Evolutionary conservation across 2,888 invertebrate species (phyloP), one percentile per base, ranked within the genome.

Genomic region (Watsonalla cultraria): DNA sequence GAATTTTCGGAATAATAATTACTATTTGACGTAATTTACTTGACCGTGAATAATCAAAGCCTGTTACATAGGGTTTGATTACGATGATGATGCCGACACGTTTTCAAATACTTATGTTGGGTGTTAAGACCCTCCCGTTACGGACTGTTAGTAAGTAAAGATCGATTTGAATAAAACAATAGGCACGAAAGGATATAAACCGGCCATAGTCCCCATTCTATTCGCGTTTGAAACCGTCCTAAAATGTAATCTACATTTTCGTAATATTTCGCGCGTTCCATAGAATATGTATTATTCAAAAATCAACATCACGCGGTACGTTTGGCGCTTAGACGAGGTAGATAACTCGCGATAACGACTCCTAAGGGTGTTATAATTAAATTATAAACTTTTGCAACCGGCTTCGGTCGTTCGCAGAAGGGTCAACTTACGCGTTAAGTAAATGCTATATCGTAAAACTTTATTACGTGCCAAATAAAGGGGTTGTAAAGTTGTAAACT

Each of bases 391-490:
- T 89, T 84, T 74, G 76, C 75, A 74, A 69, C 70, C 73, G 64
- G 71, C 66, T 67, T 61, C 52, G 63, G 61, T 60, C 66, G 61
- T 66, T 67, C 59, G 62, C 58, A 60, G 73, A 78, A 82, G 90
- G 90, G 89, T 89, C 89, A 89, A 86, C 84, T 84, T 76, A 75
- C 68, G 70, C 82, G 79, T 79, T 80, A 84, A 86, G 82, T 83
- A 86, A 89, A 88, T 82, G 86, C 76, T 72, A 72, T 82, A 78
- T 86, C 86, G 78, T 90, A 89, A 90, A 90, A 89, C 78, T 90
- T 90, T 90, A 90, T 80, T 80, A 79, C 83, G 86, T 85, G 86
- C 83, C 79, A 86, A 88, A 88, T 88, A 84, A 88, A 90, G 81
- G 90, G 90, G 89, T 84, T 78, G 66, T 80, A 75, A 81, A 82